A percentile compares a stretch with the other conserved stretches of the same genome.
Conservation (phyloP, 2,888 invertebrate species). For the Unio pictorum region DNA sequence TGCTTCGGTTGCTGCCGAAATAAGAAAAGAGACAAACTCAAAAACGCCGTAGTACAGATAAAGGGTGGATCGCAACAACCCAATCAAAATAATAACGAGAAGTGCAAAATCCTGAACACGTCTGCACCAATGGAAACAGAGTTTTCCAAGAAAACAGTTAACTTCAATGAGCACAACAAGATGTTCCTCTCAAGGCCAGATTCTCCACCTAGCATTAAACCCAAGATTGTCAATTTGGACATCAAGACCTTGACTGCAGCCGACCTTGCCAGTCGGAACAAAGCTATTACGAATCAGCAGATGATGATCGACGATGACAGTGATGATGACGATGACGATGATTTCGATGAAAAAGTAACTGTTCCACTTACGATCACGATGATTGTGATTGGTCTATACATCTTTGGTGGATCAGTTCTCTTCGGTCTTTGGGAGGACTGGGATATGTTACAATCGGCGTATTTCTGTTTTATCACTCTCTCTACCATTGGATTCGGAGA, state of each 20-base stretch:
- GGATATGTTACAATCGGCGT: conserved; percentile 66
- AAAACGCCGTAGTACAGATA: conserved; percentile 33
- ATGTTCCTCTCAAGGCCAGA: conserved; percentile 1
- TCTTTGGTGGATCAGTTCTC: conserved; percentile 69
- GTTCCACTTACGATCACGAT: conserved; percentile 71
- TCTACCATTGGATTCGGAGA: conserved; percentile 71
- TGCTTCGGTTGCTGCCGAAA: conserved; percentile 67
- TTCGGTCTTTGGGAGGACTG: conserved; percentile 71
- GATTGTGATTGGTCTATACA: conserved; percentile 69
- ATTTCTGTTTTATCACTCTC: conserved; percentile 71
- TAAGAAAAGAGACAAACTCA: conserved; percentile 21
- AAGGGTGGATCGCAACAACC: conserved; percentile 43
- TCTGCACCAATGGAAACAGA: conserved; percentile 38
- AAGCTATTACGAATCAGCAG: conserved; percentile 47
- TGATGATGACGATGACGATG: conserved; percentile 56
- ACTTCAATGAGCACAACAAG: conserved; percentile 31
- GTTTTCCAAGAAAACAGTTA: conserved; percentile 24
- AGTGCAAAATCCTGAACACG: conserved; percentile 34
- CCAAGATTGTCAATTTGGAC: conserved; percentile 57
- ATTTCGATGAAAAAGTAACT: conserved; percentile 65
- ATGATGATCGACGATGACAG: conserved; percentile 54
- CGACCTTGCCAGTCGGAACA: conserved; percentile 39
- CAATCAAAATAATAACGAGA: conserved; percentile 48
- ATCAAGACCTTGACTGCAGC: conserved; percentile 42
- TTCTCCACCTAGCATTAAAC: conserved; percentile 8